Conservation (phyloP, 2,888 invertebrate species). For the Drosophila lacicola region DNA sequence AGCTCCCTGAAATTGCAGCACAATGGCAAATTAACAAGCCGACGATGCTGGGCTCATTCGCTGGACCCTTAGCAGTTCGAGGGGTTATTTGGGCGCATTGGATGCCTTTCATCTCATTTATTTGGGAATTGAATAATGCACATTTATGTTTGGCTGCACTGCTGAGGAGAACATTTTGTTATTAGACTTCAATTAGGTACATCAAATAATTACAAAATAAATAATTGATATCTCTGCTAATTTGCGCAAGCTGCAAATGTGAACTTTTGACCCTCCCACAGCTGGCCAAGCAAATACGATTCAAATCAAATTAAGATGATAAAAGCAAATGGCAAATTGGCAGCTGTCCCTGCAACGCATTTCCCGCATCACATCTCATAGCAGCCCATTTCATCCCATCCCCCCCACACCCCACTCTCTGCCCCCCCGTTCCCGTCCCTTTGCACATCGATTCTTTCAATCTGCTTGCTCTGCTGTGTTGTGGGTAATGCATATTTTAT, state of each 20-base stretch:
- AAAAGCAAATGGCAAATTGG: conserved; percentile 80
- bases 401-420: too few relatives aligned
- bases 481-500: conserved; percentile 75
- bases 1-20: too few relatives aligned
- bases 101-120: neutral
- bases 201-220: conserved; percentile 54
- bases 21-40: too few relatives aligned
- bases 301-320: conserved; percentile 79
- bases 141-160: neutral
- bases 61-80: neutral
- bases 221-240: conserved; percentile 70
- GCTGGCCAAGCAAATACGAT: conserved; percentile 55
- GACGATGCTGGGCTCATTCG: neutral
- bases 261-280: conserved; percentile 14
- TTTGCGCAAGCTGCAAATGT: conserved; percentile 48
- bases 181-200: conserved; percentile 55
- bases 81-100: neutral
- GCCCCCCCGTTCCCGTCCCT: neutral
- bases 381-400: neutral
- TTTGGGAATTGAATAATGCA: neutral
- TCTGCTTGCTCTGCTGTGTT: conserved; percentile 25
- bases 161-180: neutral
- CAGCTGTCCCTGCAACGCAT: conserved; percentile 39
- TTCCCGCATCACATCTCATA: neutral
- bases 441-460: conserved; percentile 19